Evolutionary conservation across 2,113 vertebrate genomes (phyloP).

Genomic region (Lipotes vexillifer): DNA sequence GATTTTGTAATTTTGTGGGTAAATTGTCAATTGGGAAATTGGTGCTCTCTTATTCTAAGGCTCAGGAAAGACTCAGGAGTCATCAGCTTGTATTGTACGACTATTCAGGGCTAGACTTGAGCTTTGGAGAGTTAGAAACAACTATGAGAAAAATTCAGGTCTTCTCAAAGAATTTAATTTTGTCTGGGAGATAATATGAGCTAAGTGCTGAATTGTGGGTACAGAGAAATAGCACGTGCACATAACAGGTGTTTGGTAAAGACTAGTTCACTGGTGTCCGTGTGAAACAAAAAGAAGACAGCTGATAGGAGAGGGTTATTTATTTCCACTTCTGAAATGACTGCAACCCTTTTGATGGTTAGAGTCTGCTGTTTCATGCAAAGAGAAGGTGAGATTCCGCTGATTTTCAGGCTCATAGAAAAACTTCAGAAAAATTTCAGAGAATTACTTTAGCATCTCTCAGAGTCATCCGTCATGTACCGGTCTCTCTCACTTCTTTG

Average conservation of each 20-base stretch:
- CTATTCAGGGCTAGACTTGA: neutral
- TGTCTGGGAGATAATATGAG: neutral
- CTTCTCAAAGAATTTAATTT: neutral
- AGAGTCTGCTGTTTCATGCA: neutral
- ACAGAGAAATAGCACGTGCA: neutral
- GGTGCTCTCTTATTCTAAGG: neutral
- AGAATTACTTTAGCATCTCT: neutral
- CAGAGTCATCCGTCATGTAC: neutral
- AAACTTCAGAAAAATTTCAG: conserved; percentile 6
- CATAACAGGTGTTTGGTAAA: neutral
- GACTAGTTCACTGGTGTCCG: neutral
- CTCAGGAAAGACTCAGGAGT: neutral
- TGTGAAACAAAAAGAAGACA: neutral
- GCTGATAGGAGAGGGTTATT: neutral
- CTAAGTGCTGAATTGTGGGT: neutral
- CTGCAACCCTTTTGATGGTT: neutral
- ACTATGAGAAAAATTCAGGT: neutral
- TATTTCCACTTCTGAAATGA: neutral
- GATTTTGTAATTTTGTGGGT: neutral
- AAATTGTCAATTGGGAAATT: neutral
- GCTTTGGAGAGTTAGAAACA: conserved; percentile 9
- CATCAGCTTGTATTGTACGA: neutral
- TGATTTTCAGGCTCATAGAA: neutral
- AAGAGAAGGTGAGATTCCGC: neutral
- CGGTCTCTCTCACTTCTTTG: neutral